Evolutionary conservation across 2,113 vertebrate genomes (phyloP).

Genomic region (Vireo altiloquus): DNA sequence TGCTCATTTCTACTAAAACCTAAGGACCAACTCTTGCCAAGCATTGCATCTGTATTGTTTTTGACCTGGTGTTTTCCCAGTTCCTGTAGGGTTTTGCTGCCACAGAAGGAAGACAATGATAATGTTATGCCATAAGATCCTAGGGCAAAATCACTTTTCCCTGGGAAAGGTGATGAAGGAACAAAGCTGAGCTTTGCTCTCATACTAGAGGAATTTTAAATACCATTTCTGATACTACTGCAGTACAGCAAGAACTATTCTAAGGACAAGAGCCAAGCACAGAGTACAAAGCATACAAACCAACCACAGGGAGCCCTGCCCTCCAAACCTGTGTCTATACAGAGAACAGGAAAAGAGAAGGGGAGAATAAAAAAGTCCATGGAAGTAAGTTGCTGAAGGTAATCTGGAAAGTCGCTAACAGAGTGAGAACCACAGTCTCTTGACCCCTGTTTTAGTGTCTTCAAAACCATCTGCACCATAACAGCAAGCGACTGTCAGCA

Average conservation of each 20-base stretch:
- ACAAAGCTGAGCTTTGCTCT: background rate
- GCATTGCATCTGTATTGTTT: background rate
- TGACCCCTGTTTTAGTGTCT: background rate
- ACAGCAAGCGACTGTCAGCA: background rate
- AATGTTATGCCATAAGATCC: rapidly evolving
- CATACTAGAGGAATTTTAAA: background rate
- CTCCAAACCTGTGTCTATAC: background rate
- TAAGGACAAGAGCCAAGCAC: background rate
- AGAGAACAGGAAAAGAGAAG: background rate
- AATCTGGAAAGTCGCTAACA: background rate
- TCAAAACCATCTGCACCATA: background rate
- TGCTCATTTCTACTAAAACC: background rate
- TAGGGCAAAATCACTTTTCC: background rate
- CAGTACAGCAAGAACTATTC: background rate
- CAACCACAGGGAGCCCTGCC: background rate
- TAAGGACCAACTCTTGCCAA: background rate
- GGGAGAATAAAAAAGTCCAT: background rate
- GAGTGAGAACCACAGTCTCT: background rate
- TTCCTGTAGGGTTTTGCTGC: background rate
- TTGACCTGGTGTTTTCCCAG: background rate
- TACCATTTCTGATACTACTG: background rate
- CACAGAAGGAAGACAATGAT: background rate
- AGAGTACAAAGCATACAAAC: background rate
- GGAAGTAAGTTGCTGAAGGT: background rate
- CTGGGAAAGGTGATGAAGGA: background rate